phyloP scores from a whole-genome alignment of 2,113 vertebrate genomes.

The Okapia johnstoni region DNA sequence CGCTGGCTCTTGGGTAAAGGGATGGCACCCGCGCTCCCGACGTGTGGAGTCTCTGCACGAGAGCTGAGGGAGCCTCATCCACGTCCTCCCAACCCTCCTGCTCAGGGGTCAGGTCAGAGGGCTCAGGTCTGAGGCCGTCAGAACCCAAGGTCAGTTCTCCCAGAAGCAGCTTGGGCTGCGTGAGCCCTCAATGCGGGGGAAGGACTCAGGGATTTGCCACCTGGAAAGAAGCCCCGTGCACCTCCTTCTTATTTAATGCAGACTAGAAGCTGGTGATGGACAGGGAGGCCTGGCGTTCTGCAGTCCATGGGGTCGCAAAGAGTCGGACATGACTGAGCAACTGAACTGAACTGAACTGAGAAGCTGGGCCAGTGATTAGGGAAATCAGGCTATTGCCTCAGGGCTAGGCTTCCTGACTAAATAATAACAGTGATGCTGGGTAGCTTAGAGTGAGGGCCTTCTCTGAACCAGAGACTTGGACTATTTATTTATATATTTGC shows the following conservation, averaged over 20 bases:
- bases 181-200: neutral
- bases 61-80: accelerated
- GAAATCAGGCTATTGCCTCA: neutral
- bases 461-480: neutral
- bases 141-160: neutral
- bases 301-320: neutral
- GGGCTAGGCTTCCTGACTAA: neutral
- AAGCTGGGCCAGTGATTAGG: neutral
- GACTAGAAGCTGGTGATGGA: neutral
- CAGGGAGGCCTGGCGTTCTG: neutral
- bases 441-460: neutral
- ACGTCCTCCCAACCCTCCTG: neutral
- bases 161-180: neutral
- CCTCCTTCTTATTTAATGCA: neutral
- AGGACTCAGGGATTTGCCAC: neutral
- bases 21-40: accelerated
- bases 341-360: neutral
- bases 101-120: accelerated
- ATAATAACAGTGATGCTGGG: neutral
- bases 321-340: neutral
- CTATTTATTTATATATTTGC: neutral
- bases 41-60: accelerated
- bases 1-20: accelerated
- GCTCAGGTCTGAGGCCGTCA: no score
- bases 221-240: accelerated